Conservation (phyloP, 2,888 invertebrate species). For the Lutraria lutraria region DNA sequence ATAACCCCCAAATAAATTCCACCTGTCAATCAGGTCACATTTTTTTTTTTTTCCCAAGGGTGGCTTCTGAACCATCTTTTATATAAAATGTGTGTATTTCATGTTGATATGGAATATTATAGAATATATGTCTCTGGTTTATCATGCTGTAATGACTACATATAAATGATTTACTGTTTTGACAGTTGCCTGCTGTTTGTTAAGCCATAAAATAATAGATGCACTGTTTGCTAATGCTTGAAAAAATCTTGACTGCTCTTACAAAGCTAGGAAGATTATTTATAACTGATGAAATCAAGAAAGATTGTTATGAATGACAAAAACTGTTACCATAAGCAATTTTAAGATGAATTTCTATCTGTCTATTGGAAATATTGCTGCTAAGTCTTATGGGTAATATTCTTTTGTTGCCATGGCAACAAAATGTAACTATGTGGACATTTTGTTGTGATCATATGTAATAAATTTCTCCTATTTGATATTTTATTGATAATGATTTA, state of each 20-base stretch:
- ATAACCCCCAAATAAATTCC: no score
- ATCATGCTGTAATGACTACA: not conserved
- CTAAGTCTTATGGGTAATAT: not conserved
- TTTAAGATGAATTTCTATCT: not conserved
- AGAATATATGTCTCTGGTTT: no score
- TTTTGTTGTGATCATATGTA: not conserved
- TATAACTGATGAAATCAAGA: not conserved
- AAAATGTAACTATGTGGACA: not conserved
- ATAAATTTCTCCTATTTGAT: not conserved
- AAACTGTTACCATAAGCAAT: not conserved
- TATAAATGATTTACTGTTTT: not conserved
- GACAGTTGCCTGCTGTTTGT: not conserved
- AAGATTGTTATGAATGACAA: conserved; percentile 12
- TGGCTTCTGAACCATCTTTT: no score
- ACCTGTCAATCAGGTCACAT: no score
- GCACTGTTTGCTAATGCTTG: not conserved
- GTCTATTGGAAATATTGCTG: not conserved
- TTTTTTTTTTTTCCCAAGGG: no score
- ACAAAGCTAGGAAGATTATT: not conserved
- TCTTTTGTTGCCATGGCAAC: conserved; percentile 12
- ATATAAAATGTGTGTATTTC: no score
- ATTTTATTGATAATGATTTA: not conserved
- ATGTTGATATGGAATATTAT: no score
- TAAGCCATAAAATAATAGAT: not conserved
- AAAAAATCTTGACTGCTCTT: not conserved